A percentile compares a stretch with the other conserved stretches of the same genome.
Evolutionary conservation across 1,140 invertebrate species (phyloP).

Genomic region (Ceratitis capitata): DNA sequence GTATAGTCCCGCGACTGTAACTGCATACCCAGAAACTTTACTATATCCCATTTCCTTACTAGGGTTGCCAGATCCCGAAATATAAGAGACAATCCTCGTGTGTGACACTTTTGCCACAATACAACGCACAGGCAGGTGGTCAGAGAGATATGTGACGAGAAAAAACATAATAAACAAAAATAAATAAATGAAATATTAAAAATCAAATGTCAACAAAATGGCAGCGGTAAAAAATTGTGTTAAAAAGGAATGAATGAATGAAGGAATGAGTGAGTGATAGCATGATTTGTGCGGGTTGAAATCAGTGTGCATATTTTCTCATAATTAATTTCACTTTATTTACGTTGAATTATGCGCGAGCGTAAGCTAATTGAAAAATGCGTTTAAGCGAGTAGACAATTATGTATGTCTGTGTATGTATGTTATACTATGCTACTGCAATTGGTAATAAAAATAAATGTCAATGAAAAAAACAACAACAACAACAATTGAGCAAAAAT

Average conservation of each 20-base stretch:
- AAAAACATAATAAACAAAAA: not conserved
- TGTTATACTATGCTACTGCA: not conserved
- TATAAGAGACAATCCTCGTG: too few species aligned
- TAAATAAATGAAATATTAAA: not conserved
- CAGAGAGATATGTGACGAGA: not conserved
- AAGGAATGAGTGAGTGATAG: too few species aligned
- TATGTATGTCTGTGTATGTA: too few species aligned
- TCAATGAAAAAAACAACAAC: not conserved
- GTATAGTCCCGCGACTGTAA: too few species aligned
- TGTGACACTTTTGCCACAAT: constrained; percentile 28
- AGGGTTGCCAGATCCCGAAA: too few species aligned
- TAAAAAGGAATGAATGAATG: not conserved
- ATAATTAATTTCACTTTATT: constrained; percentile 37
- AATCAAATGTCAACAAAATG: not conserved
- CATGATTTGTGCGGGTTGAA: not conserved
- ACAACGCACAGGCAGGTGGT: not conserved
- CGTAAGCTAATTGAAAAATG: constrained; percentile 7
- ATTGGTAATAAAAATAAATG: not conserved
- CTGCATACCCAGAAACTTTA: too few species aligned
- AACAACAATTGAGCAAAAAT: not conserved
- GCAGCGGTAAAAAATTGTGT: not conserved
- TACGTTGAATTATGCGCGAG: constrained; percentile 9
- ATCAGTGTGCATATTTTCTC: constrained; percentile 20
- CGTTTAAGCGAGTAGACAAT: too few species aligned
- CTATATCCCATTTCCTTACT: too few species aligned